Percentiles rank a stretch among this genome's conserved stretches.
phyloP scores from a whole-genome alignment of 2,113 vertebrate species.

The Fregata magnificens region DNA sequence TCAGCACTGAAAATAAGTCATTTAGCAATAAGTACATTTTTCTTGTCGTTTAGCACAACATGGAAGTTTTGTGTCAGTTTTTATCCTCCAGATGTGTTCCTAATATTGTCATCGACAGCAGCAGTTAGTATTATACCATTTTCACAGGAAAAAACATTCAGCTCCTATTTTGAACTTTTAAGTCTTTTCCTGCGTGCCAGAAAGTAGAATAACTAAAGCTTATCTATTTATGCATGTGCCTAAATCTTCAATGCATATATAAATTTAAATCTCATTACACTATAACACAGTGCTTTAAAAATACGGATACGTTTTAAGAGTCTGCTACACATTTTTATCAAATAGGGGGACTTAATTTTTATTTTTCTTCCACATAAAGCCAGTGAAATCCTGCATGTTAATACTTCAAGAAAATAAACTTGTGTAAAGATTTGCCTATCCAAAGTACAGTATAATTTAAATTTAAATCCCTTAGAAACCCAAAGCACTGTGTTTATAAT shows the following conservation, averaged over 20 bases:
- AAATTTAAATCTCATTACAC: slow-evolving; percentile 68
- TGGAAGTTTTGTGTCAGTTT: slow-evolving; percentile 23
- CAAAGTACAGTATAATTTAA: slow-evolving; percentile 73
- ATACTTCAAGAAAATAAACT: slow-evolving; percentile 70
- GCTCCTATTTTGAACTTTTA: slow-evolving; percentile 41
- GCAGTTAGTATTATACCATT: not conserved
- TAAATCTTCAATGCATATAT: slow-evolving; percentile 59
- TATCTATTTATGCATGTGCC: slow-evolving; percentile 39
- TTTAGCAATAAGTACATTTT: not conserved
- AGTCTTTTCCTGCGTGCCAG: slow-evolving; percentile 23
- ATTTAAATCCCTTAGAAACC: slow-evolving; percentile 73
- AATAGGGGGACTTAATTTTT: slow-evolving; percentile 55
- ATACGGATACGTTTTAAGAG: slow-evolving; percentile 52
- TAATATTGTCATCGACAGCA: not conserved
- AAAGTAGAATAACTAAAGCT: slow-evolving; percentile 47
- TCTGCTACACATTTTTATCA: slow-evolving; percentile 60
- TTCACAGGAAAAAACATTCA: not conserved
- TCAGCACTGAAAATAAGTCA: not conserved
- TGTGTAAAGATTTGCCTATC: slow-evolving; percentile 70
- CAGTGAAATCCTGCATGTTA: slow-evolving; percentile 62
- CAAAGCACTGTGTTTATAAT: slow-evolving; percentile 75
- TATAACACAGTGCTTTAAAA: slow-evolving; percentile 58
- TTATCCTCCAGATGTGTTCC: not conserved
- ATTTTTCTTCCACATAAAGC: slow-evolving; percentile 53
- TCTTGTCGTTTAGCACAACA: not conserved